Conservation (phyloP, 2,888 invertebrate genomes). For the Epinotia brunnichana region DNA sequence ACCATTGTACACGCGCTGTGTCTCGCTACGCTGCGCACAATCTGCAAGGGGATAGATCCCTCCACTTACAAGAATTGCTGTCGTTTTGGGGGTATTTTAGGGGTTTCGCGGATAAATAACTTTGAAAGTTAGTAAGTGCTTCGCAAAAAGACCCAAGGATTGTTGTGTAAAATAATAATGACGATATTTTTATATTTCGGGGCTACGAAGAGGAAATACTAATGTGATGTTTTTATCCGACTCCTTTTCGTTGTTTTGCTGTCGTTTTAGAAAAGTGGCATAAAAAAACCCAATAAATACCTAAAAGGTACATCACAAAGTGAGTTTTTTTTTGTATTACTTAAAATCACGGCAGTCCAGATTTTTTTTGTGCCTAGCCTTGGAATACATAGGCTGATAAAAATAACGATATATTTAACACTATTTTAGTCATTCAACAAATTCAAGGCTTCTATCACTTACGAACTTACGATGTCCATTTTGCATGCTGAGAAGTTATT, state of each 20-base stretch:
- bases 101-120: slow-evolving; percentile 36
- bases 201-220: not conserved
- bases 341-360: no score
- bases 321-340: no score
- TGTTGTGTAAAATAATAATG: slow-evolving; percentile 24
- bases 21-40: slow-evolving; percentile 13
- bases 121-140: slow-evolving; percentile 39
- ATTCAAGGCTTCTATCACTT: no score
- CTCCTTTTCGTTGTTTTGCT: not conserved
- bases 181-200: slow-evolving; percentile 7
- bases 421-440: no score
- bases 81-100: slow-evolving; percentile 34
- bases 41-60: slow-evolving; percentile 34
- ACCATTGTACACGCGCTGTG: not conserved
- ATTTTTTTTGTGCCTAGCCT: no score
- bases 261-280: no score
- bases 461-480: no score
- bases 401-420: no score
- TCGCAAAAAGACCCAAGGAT: slow-evolving; percentile 8
- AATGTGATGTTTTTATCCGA: not conserved
- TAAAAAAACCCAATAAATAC: no score
- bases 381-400: no score
- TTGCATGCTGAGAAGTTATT: no score
- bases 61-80: slow-evolving; percentile 41
- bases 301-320: no score